Conservation (phyloP, 2,113 vertebrate genomes). For the Dunckerocampus dactyliophorus region DNA sequence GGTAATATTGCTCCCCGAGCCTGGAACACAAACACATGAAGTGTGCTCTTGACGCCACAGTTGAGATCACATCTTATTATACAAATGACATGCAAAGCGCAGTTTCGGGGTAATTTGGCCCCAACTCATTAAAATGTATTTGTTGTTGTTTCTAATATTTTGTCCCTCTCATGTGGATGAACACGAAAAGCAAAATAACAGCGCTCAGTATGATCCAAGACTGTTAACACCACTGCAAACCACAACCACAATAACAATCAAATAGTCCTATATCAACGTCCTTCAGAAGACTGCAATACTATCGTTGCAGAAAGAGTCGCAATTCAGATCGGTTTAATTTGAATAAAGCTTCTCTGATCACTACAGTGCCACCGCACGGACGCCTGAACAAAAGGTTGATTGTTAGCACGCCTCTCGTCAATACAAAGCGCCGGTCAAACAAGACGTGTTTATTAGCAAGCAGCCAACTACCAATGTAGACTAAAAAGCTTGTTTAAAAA, state of each 20-base stretch:
- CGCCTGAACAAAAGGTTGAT: conserved; percentile 64
- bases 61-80: too few relatives aligned
- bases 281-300: too few relatives aligned
- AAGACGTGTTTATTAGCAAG: conserved; percentile 3
- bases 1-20: conserved; percentile 94
- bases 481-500: neutral
- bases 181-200: neutral
- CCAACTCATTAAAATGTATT: too few relatives aligned
- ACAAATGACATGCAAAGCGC: too few relatives aligned
- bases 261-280: neutral
- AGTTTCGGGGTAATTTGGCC: too few relatives aligned
- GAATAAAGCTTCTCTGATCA: too few relatives aligned
- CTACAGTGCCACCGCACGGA: conserved; percentile 7
- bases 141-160: too few relatives aligned
- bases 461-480: neutral
- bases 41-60: too few relatives aligned
- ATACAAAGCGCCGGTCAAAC: conserved; percentile 57
- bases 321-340: neutral
- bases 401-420: conserved; percentile 53
- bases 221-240: neutral
- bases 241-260: neutral
- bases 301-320: too few relatives aligned
- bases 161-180: too few relatives aligned
- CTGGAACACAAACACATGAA: conserved; percentile 60
- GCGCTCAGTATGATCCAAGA: neutral